A percentile compares a stretch with the other conserved stretches of the same genome.
phyloP scores from a whole-genome alignment of 2,797 vertebrate species.

The Thamnophis elegans region DNA sequence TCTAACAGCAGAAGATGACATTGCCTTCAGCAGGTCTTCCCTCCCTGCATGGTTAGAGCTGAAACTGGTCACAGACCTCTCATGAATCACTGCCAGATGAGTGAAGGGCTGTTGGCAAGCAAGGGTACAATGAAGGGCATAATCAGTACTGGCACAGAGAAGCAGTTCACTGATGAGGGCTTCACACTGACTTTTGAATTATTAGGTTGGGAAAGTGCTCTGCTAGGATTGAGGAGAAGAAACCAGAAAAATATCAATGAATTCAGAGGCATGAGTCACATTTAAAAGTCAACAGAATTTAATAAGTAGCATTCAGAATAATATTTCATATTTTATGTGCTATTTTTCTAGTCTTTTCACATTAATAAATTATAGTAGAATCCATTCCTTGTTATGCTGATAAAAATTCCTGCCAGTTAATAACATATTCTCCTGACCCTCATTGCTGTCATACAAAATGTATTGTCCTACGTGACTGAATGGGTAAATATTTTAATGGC shows the following conservation, averaged over 20 bases:
- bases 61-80: not conserved
- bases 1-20: not conserved
- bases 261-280: not conserved
- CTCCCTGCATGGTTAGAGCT: not conserved
- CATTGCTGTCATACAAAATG: not conserved
- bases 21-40: not conserved
- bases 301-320: not conserved
- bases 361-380: not conserved
- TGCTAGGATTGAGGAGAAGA: too few species aligned
- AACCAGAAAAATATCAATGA: not conserved
- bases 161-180: too few species aligned
- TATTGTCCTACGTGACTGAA: not conserved
- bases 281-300: not conserved
- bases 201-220: not conserved
- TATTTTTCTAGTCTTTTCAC: not conserved
- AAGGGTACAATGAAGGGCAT: not conserved
- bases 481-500: not conserved
- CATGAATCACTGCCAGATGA: not conserved
- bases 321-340: not conserved
- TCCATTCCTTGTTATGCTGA: not conserved
- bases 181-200: not conserved
- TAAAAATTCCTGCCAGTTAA: not conserved
- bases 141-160: accelerated
- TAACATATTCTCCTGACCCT: not conserved
- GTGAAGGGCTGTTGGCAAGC: accelerated